Evolutionary conservation across 1,140 invertebrate species (phyloP).

Genomic region (Rhagoletis pomonella): DNA sequence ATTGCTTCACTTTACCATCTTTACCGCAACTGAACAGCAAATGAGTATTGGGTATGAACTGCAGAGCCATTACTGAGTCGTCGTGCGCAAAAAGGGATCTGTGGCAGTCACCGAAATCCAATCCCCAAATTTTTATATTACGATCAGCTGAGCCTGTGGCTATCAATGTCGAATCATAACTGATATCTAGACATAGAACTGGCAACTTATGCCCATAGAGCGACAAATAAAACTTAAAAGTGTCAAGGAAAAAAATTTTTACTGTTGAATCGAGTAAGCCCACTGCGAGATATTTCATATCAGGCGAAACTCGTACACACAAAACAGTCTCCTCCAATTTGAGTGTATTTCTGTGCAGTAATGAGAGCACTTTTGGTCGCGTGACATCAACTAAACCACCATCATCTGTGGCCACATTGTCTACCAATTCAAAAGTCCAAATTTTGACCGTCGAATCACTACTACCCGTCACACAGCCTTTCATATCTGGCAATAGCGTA

Average conservation of each 20-base stretch:
- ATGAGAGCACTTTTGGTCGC: constrained; percentile 81
- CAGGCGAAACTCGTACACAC: constrained; percentile 88
- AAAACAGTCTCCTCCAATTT: constrained; percentile 91
- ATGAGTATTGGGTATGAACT: constrained; percentile 94
- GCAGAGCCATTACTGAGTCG: constrained; percentile 91
- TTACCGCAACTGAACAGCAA: constrained; percentile 95
- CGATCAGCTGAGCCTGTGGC: constrained; percentile 96
- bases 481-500: constrained; percentile 84
- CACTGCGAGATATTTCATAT: constrained; percentile 92
- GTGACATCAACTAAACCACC: constrained; percentile 7
- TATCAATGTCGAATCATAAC: constrained; percentile 91
- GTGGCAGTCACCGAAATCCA: constrained; percentile 98
- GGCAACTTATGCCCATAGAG: constrained; percentile 98
- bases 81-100: constrained; percentile 93
- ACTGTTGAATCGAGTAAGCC: constrained; percentile 94
- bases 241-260: constrained; percentile 96
- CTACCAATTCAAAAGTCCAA: constrained; percentile 93
- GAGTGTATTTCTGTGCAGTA: constrained; percentile 87
- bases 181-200: constrained; percentile 95
- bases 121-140: constrained; percentile 98
- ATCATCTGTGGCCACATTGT: constrained; percentile 61
- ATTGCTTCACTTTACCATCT: constrained; percentile 96
- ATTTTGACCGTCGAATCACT: constrained; percentile 94
- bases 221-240: constrained; percentile 96
- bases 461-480: constrained; percentile 89